phyloP scores from a whole-genome alignment of 2,113 vertebrate genomes.

The Lonchura striata region DNA sequence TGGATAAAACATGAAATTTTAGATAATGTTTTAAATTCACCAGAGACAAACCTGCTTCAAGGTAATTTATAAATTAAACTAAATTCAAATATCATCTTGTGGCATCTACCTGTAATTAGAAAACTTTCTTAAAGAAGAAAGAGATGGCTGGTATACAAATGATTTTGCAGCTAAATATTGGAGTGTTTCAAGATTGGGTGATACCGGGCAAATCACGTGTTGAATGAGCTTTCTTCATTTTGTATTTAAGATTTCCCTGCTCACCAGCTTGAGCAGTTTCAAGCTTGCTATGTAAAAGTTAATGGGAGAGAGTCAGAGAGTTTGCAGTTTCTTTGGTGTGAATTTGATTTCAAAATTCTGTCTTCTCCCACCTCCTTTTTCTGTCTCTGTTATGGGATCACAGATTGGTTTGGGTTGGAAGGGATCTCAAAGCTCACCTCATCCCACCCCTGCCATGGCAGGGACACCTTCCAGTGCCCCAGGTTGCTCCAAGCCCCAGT shows the following conservation, averaged over 20 bases:
- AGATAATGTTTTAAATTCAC: constrained; percentile 24
- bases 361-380: not conserved
- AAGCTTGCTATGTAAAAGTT: not conserved
- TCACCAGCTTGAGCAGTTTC: not conserved
- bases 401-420: not conserved
- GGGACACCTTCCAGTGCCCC: no score
- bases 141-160: not conserved
- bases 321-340: not conserved
- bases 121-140: constrained; percentile 45
- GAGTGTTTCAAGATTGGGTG: not conserved
- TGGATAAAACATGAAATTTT: constrained; percentile 33
- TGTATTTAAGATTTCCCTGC: not conserved
- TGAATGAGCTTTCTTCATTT: not conserved
- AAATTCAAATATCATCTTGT: constrained; percentile 39
- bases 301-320: not conserved
- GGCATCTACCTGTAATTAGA: constrained; percentile 41
- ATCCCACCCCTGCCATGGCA: not conserved
- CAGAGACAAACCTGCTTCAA: constrained; percentile 23
- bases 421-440: not conserved
- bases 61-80: constrained; percentile 60
- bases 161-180: constrained; percentile 6
- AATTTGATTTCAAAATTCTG: not conserved
- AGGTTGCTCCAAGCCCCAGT: accelerated
- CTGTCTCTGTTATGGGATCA: not conserved
- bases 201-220: not conserved